Evolutionary conservation across 2,113 vertebrate genomes (phyloP).

Genomic region (Sturnus vulgaris): DNA sequence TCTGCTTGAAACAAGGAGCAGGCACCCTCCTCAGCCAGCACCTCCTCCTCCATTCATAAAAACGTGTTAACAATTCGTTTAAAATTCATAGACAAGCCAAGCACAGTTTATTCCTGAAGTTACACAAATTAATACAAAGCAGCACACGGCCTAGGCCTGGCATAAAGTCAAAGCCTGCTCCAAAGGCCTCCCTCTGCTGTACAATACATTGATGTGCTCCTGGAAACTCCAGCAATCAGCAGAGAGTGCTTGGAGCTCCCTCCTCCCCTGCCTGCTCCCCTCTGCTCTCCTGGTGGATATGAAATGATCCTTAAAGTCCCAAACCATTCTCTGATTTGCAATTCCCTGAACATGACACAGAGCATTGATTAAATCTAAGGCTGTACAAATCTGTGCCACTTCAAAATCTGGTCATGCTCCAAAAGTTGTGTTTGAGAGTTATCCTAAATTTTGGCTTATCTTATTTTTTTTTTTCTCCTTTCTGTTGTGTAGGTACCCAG

Average conservation of each 20-base stretch:
- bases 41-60: slow-evolving; percentile 56
- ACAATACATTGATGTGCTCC: neutral
- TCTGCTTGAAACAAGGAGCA: slow-evolving; percentile 49
- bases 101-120: slow-evolving; percentile 29
- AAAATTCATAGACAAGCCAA: slow-evolving; percentile 54
- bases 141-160: slow-evolving; percentile 28
- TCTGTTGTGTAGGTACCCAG: too few species aligned
- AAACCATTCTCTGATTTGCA: neutral
- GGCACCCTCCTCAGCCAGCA: slow-evolving; percentile 1
- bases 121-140: slow-evolving; percentile 54
- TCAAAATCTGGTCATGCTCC: accelerated
- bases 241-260: neutral
- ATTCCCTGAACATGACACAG: accelerated
- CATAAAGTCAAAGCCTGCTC: neutral
- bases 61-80: slow-evolving; percentile 66
- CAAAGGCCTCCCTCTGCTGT: slow-evolving; percentile 31
- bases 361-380: neutral
- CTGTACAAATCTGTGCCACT: accelerated
- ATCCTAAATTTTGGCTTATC: neutral
- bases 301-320: too few species aligned
- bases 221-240: neutral
- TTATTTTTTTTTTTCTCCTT: accelerated
- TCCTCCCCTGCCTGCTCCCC: neutral
- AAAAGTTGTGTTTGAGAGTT: neutral
- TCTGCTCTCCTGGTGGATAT: neutral